Evolutionary conservation across 2,888 invertebrate species (phyloP), one percentile per base, ranked within the genome.

Genomic region (Stenotaenia linearis): DNA sequence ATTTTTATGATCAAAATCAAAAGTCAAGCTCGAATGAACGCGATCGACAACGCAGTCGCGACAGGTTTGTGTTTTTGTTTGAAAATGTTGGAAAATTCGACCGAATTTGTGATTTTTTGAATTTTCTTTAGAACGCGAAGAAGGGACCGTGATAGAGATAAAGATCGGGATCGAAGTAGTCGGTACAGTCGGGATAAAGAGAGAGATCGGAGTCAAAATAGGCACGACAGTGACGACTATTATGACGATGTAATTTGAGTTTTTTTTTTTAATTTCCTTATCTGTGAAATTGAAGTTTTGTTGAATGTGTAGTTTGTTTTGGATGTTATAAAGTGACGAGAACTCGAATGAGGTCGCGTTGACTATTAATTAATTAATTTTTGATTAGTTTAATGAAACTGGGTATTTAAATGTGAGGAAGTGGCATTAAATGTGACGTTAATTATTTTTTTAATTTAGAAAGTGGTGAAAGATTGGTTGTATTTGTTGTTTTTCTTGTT

Each of bases 121-220:
- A 50, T 50, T 10, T 15, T 50, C 5, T 69, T 15, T 74, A 79
- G 74, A 10, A 79, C 25, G 15, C n/a, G 79, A 6, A 2, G 79
- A 50, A 12, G 80, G 37, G 80, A 80, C 18, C 30, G 79, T n/a
- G 79, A 80, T 10, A 69, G 80, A 5, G 80, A 80, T 10, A 80
- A 80, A 37, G 81, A 81, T 18, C 45, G 80, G 50, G 81, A 76
- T 15, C 76, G 81, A 35, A 37, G 79, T 30, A 69, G 50, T 21
- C 23, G 80, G n/a, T 21, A 69, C 9, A 80, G 37, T 35, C 80
- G 79, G 21, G 81, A 80, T 40, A 78, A 79, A 32, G 80, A 80
- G 7, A 45, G 81, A 37, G 80, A 75, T 23, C 28, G 78, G n/a
- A 80, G 80, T 56, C 79, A 79, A 21, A 40, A 28, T 50, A 32